Base-by-base conservation (phyloP, 2,113 vertebrate species). In the Oncorhynchus keta region DNA sequence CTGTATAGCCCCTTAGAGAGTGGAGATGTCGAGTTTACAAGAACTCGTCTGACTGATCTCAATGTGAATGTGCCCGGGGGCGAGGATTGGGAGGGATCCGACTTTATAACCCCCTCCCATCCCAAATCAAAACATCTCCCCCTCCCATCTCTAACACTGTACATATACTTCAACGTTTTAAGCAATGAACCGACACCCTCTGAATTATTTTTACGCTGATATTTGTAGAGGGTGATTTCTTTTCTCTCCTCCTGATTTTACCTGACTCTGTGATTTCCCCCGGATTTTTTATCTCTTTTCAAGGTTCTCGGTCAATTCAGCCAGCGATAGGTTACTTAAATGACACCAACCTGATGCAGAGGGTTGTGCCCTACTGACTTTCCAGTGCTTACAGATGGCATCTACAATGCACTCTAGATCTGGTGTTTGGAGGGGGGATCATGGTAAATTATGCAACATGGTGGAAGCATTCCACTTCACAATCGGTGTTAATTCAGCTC, bases 1-100 rank as follows among this genome's bases (percentile, higher is more conserved):
- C 68, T 78, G 59, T 83, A 2, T 76, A 48, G 64, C 70, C 65
- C 76, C 72, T 76, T 39, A 64, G 78, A 81, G 79, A 78, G 32
- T 70, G 51, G n/a, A 64, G 28, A 68, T 35, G 51, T 71, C 75
- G 22, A 48, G 64, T 51, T 59, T 45, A 65, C 68, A 75, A 75
- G 72, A 74, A 69, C 68, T 39, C 20, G 68, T 68, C 55, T 48
- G 81, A 85, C 55, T 74, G 62, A 79, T 74, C 72, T 73, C 59
- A 70, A 83, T 30, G 24, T 70, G 70, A 83, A 73, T 59, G 55
- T 74, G 66, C 77, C 80, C 22, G 18, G 26, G 26, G 70, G 76
- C 76, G 24, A 62, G 68, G 73, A n/a, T n/a, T 70, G 49, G 75
- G 68, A 45, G 65, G 49, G 30, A 20, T 2, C 48, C 24, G 35